phyloP scores from a whole-genome alignment of 2,113 vertebrate species.

The Lagopus muta region DNA sequence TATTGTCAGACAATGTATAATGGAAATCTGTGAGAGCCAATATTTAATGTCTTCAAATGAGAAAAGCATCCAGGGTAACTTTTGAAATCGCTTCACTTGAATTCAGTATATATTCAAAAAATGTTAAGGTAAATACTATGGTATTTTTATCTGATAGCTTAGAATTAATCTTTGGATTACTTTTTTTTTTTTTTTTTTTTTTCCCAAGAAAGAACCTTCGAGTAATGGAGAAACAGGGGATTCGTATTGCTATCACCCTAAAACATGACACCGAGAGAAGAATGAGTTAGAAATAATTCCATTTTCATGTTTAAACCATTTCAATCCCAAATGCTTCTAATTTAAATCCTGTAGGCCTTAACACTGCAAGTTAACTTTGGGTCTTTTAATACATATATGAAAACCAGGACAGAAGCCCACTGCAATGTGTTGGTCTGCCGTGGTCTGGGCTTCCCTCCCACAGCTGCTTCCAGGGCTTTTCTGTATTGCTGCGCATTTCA shows the following conservation, averaged over 20 bases:
- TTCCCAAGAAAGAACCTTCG: background rate
- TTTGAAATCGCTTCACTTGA: background rate
- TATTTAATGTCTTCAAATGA: slow-evolving; percentile 40
- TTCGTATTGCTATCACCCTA: background rate
- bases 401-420: background rate
- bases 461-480: background rate
- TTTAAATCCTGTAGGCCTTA: background rate
- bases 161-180: slow-evolving; percentile 27
- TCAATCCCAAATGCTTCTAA: background rate
- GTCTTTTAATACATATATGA: background rate
- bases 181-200: background rate
- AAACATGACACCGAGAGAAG: background rate
- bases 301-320: background rate
- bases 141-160: slow-evolving; percentile 21
- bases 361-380: background rate
- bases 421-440: background rate
- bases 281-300: background rate
- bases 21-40: slow-evolving; percentile 14
- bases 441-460: background rate
- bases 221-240: background rate
- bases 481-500: background rate
- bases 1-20: slow-evolving; percentile 6
- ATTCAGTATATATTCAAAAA: slow-evolving; percentile 18
- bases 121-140: slow-evolving; percentile 22
- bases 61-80: slow-evolving; percentile 29